Evolutionary conservation across 2,113 vertebrate species (phyloP).

Genomic region (Pelmatolapia mariae): DNA sequence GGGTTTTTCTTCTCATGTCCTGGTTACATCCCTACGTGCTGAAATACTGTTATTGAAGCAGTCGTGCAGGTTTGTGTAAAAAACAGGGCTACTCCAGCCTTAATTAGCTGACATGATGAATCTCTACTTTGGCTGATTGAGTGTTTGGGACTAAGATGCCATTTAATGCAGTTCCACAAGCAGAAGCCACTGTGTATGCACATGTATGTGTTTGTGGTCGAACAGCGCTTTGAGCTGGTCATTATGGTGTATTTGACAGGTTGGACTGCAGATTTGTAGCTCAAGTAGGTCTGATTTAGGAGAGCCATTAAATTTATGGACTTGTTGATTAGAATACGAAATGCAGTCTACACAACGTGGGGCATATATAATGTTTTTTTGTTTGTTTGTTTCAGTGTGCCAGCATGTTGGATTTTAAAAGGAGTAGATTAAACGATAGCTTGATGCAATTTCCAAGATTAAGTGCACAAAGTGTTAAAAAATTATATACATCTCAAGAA

Average conservation of each 20-base stretch:
- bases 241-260: neutral
- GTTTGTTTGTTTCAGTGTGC: neutral
- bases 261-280: neutral
- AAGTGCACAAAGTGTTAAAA: no score
- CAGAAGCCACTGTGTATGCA: neutral
- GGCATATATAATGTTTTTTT: neutral
- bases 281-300: neutral
- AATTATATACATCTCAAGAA: neutral
- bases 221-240: neutral
- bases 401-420: neutral
- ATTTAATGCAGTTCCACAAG: neutral
- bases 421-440: neutral
- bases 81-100: conserved; percentile 4
- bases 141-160: neutral
- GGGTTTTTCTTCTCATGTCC: neutral
- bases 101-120: conserved; percentile 34
- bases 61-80: neutral
- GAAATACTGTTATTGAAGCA: neutral
- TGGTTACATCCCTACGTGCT: neutral
- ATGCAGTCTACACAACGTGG: neutral
- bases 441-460: neutral
- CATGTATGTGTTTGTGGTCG: neutral
- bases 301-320: conserved; percentile 12
- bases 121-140: neutral
- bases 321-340: neutral